phyloP scores from a whole-genome alignment of 1,140 invertebrate genomes.

The Plectrocnemia conspersa region DNA sequence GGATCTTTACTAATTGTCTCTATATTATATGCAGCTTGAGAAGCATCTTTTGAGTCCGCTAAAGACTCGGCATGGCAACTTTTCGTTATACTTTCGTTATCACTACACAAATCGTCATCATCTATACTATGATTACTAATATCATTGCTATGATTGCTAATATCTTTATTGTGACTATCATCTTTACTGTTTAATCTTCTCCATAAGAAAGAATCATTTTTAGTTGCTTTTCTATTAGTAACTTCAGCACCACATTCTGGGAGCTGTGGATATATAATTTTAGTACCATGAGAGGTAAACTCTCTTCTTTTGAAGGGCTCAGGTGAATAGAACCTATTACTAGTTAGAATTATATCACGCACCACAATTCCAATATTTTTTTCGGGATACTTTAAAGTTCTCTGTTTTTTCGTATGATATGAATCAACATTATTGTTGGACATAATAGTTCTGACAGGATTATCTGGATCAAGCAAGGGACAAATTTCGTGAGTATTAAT shows the following conservation, averaged over 20 bases:
- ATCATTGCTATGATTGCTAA: background rate
- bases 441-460: background rate
- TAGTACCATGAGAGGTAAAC: constrained; percentile 42
- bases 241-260: constrained; percentile 22
- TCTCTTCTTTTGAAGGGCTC: constrained; percentile 38
- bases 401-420: constrained; percentile 8
- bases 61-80: background rate
- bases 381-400: constrained; percentile 2
- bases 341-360: constrained; percentile 40
- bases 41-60: constrained; percentile 9
- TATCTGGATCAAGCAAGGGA: background rate
- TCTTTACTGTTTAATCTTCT: constrained; percentile 20
- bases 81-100: background rate
- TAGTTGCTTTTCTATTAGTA: constrained; percentile 7
- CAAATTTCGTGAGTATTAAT: too few species aligned
- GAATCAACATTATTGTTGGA: background rate
- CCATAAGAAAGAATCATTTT: constrained; percentile 39
- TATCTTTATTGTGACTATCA: constrained; percentile 1
- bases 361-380: constrained; percentile 35
- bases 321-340: constrained; percentile 44
- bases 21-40: constrained; percentile 15
- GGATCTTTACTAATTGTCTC: constrained; percentile 26
- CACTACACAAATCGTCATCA: background rate
- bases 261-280: constrained; percentile 36
- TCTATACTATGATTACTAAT: constrained; percentile 1